Evolutionary conservation across 2,888 invertebrate species (phyloP).

Genomic region (Helobdella robusta): DNA sequence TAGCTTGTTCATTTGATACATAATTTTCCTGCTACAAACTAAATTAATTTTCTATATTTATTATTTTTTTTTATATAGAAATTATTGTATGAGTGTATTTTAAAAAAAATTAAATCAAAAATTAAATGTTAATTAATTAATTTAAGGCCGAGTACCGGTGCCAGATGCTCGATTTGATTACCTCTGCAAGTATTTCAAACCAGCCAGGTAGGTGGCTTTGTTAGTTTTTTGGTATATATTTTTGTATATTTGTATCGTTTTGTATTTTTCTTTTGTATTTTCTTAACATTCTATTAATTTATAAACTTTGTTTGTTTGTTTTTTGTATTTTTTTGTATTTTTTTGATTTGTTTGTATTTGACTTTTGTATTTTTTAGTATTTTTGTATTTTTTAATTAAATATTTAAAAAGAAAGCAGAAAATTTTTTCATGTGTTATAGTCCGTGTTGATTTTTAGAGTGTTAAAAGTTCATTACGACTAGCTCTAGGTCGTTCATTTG

Average conservation of each 20-base stretch:
- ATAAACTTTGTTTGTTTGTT: no score
- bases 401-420: neutral
- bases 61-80: neutral
- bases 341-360: no score
- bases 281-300: no score
- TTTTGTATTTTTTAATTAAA: neutral
- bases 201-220: constrained; percentile 68
- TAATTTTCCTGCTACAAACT: no score
- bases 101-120: no score
- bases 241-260: no score
- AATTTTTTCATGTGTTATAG: neutral
- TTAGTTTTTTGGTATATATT: no score
- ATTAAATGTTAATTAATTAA: neutral
- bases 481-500: neutral
- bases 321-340: no score
- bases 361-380: no score
- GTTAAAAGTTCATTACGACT: neutral
- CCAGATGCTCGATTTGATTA: constrained; percentile 88
- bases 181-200: constrained; percentile 85
- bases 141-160: constrained; percentile 65
- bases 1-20: no score
- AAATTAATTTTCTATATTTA: neutral
- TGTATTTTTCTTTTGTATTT: no score
- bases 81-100: neutral
- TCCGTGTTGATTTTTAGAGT: neutral